Evolutionary conservation across 2,888 invertebrate genomes (phyloP), one percentile per base, ranked within the genome.

Genomic region (Caenorhabditis zanzibari): DNA sequence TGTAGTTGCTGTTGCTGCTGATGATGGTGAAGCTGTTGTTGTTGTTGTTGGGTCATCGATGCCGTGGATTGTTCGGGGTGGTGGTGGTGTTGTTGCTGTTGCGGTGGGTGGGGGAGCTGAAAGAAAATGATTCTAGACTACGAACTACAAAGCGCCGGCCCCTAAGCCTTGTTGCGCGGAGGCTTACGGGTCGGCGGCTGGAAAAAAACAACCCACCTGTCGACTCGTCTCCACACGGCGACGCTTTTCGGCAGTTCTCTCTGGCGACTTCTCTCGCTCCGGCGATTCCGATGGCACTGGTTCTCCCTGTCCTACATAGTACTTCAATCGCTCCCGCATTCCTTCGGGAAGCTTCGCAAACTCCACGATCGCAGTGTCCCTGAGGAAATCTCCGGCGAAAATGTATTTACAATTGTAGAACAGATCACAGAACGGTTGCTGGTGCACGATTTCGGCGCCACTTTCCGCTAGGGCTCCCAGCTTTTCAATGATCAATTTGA

Each of bases 401-500:
- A 93, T 93, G 91, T 94, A 94, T 89, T 94, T 94, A 86, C 94
- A 93, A 89, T 94, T 93, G 87, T 94, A 93, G 19, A 92, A 84
- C 4, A 92, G 68, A 72, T 92, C 92, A 72, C 91, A 90, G 28
- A 92, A 69, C 10, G 86, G 84, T 63, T 88, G 86, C 26, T 79
- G 63, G 19, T 74, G 54, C 16, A 64, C 75, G 19, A 85, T 71
- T 19, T 77, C 77, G 5, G 83, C 76, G 7, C 75, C 81, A 9
- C 49, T 52, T 24, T 85, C 79, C 4, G 83, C 81, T 52, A 85
- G 35, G 12, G 49, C 32, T 72, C 82, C 83, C 47, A 85, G 6
- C 35, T 84, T 85, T 38, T 81, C 64, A 6, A 83, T 63, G 14
- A 83, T 69, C 12, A 54, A 14, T 22, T 59, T 61, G 2, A 79